These are phyloP conservation scores for Amblyopsis rosae DNA, from an alignment of 2,113 vertebrate species.

Conservation along the genomic window DNA sequence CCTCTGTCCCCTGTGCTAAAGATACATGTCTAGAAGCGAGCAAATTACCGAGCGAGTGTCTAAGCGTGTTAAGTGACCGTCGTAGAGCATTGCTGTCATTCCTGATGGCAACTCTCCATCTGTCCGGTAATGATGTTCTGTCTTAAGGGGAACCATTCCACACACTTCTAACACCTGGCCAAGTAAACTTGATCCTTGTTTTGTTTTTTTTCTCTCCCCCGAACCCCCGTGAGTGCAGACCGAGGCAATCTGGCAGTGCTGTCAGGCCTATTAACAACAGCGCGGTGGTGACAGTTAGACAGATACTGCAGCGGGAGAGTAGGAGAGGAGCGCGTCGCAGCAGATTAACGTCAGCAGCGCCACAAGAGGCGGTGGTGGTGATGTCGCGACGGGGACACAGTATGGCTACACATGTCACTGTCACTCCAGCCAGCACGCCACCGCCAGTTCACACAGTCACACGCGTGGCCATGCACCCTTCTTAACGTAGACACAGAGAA, in stretches of 20 bases:
- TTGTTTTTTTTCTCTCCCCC: background rate
- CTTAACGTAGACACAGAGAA: too few species aligned
- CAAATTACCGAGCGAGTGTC: background rate
- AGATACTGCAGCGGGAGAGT: too few species aligned
- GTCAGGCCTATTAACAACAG: conserved; percentile 5
- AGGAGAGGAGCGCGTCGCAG: background rate
- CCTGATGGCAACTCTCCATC: conserved; percentile 10
- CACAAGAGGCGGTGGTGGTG: too few species aligned
- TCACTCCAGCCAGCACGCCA: too few species aligned
- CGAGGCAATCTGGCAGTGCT: background rate
- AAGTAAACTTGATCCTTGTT: background rate
- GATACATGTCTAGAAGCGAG: background rate
- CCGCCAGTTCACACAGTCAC: background rate
- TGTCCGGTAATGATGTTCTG: conserved; percentile 1
- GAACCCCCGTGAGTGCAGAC: background rate
- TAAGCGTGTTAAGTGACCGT: background rate
- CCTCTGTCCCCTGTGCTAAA: background rate
- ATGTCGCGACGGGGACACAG: too few species aligned
- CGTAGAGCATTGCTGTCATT: background rate
- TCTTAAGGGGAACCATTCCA: conserved; percentile 3
- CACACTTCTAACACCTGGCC: conserved; percentile 14
- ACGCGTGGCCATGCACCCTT: background rate
- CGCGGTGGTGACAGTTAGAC: background rate
- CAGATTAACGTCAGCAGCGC: conserved; percentile 1
- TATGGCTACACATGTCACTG: too few species aligned